Base-by-base conservation (phyloP, 2,113 vertebrate species). In the Sander vitreus region DNA sequence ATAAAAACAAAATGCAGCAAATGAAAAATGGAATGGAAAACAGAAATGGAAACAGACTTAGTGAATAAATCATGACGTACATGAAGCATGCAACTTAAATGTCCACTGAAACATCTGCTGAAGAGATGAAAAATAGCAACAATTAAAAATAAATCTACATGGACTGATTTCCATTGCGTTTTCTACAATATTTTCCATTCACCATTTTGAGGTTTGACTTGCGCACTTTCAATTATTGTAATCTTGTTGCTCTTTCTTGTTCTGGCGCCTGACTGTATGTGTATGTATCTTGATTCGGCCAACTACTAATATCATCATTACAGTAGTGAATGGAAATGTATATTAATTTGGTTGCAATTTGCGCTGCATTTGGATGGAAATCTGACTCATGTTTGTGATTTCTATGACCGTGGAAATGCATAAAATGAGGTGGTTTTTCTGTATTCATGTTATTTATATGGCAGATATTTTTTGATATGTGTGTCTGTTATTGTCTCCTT, bases 401-500 rank as follows among this genome's bases (percentile, higher is more conserved):
- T 30, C 18, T 57, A 6, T 25, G 55, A 11, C 1, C 6, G 7
- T 51, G 18, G 18, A 21, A 51, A 51, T 51, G 18, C 16, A 12
- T 43, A 10, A 36, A 47, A 36, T 57, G 0, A 15, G 11, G 8
- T 16, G 23, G 25, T n/a, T 67, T 48, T 55, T 50, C 43, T 33
- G 39, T 36, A 50, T 36, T 23, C 23, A 10, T 7, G 23, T 62
- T 1, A 16, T 12, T n/a, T 60, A 25, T 36, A 11, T 55, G 36
- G 5, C 16, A 15, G 19, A 64, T 57, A 5, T 91, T 81, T 90
- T 47, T 15, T 70, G 23, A 58, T 53, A 6, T 69, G 1, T 51
- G 0, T 59, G 10, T 78, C 0, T 72, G 27, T 76, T 8, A 43
- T 55, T 83, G 67, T 88, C 84, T 91, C 83, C 71, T 89, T 73